A percentile compares a stretch with the other conserved stretches of the same genome.
Conservation (phyloP, 2,113 vertebrate genomes). For the Nannobrachium achirus region DNA sequence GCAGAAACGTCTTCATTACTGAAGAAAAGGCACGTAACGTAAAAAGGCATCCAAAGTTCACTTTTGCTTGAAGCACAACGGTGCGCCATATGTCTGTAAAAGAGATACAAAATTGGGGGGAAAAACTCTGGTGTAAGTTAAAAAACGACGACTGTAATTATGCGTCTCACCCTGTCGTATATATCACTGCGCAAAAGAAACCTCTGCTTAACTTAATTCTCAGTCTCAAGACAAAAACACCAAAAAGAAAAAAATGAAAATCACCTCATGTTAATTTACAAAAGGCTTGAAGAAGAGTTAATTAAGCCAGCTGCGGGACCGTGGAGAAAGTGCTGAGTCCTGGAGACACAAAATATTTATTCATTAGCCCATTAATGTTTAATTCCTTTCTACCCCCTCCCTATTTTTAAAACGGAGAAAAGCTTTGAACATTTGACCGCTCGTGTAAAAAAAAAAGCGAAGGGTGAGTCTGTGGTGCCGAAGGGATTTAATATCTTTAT, state of each 20-base stretch:
- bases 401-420: constrained; percentile 64
- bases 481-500: constrained; percentile 63
- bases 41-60: constrained; percentile 53
- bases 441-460: constrained; percentile 75
- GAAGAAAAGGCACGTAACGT: constrained; percentile 42
- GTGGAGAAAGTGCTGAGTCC: constrained; percentile 75
- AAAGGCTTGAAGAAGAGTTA: constrained; percentile 72
- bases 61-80: constrained; percentile 45
- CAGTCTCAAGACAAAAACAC: constrained; percentile 9
- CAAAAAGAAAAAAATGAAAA: constrained; percentile 31
- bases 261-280: constrained; percentile 70
- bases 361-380: constrained; percentile 79
- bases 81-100: constrained; percentile 46
- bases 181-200: constrained; percentile 25
- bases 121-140: constrained; percentile 63
- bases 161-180: constrained; percentile 42
- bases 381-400: constrained; percentile 52
- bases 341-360: constrained; percentile 80
- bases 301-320: constrained; percentile 73
- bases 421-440: constrained; percentile 79
- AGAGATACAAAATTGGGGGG: not conserved
- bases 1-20: constrained; percentile 27
- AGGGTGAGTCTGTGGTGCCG: constrained; percentile 60
- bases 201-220: constrained; percentile 49
- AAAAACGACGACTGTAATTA: constrained; percentile 68